A percentile compares a stretch with the other conserved stretches of the same genome.
These are phyloP conservation scores for Acanthopagrus latus DNA, from an alignment of 2,797 vertebrate genomes.

Conservation along the genomic window DNA sequence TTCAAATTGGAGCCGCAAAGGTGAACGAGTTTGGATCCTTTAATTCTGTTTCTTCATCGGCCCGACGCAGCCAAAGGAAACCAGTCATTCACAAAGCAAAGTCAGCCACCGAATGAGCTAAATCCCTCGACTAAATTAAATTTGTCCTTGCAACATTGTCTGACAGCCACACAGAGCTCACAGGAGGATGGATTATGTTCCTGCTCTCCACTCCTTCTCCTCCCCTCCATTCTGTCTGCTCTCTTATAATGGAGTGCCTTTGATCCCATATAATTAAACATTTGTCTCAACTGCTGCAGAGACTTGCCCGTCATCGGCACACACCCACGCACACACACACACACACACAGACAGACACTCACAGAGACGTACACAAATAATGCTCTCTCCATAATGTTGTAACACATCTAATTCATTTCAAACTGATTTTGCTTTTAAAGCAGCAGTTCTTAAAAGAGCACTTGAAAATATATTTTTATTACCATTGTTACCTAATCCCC, in stretches of 20 bases:
- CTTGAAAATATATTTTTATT: neutral
- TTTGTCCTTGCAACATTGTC: slow-evolving; percentile 76
- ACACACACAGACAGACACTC: slow-evolving; percentile 14
- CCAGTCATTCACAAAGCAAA: slow-evolving; percentile 68
- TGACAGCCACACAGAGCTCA: slow-evolving; percentile 67
- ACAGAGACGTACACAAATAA: neutral
- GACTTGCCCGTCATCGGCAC: slow-evolving; percentile 24
- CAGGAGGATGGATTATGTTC: slow-evolving; percentile 71
- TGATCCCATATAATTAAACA: slow-evolving; percentile 69
- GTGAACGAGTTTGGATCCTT: slow-evolving; percentile 64
- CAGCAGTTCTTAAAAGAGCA: neutral
- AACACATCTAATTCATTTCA: slow-evolving; percentile 9
- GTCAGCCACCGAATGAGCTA: slow-evolving; percentile 67
- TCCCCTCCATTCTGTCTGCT: slow-evolving; percentile 45
- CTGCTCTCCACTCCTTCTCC: slow-evolving; percentile 48
- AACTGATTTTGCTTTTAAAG: slow-evolving; percentile 15
- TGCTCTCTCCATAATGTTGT: slow-evolving; percentile 4
- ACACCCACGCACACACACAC: neutral
- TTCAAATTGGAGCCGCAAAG: slow-evolving; percentile 60
- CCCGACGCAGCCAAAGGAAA: slow-evolving; percentile 45
- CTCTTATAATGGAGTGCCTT: slow-evolving; percentile 59
- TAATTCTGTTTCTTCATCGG: slow-evolving; percentile 53
- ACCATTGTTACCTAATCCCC: neutral
- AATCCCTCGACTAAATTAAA: slow-evolving; percentile 78
- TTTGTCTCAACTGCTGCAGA: slow-evolving; percentile 44